Evolutionary conservation across 2,113 vertebrate genomes (phyloP), one percentile per base, ranked within the genome.

Genomic region (Hirundichthys speculiger): DNA sequence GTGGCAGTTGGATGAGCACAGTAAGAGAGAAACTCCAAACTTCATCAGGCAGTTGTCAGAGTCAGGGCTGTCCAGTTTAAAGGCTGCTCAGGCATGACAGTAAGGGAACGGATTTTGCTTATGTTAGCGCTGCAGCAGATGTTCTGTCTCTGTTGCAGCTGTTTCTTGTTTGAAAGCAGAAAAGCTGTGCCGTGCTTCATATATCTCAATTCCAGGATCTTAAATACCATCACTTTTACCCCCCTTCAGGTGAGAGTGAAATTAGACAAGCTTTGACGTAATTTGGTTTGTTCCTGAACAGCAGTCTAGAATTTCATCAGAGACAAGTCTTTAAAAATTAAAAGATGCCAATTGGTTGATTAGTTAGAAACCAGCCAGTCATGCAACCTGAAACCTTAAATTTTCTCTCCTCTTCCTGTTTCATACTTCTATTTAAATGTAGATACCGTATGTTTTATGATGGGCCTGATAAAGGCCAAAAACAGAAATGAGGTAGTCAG

Each of bases 51-150:
- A 48, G 14, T 80, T 84, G 84, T 87, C 86, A 86, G 71, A 58
- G 38, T 64, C 30, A 0, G 53, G 38, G 64, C 70, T 52, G 82
- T 81, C 86, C 80, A 3, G 78, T 81, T 73, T 66, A 55, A 64
- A 65, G 64, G 66, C 71, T 60, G 66, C 79, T 86, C 61, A 82
- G 73, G 79, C 80, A 42, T 83, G 64, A 78, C 85, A 71, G 75
- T 53, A 11, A 41, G 9, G 56, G 57, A 67, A 39, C 7, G 30
- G 85, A 73, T 52, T 22, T 61, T 18, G 69, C 55, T 72, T 81
- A 41, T 76, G 76, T 75, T 80, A 39, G 57, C 77, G 27, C 45
- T 22, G 52, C 34, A 82, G 69, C 89, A 91, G 89, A 89, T 91
- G 89, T 88, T 90, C 49, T 9, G 15, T 69, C 71, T 52, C 57